Conservation (phyloP, 1,140 invertebrate genomes). For the Calliopsis andreniformis region DNA sequence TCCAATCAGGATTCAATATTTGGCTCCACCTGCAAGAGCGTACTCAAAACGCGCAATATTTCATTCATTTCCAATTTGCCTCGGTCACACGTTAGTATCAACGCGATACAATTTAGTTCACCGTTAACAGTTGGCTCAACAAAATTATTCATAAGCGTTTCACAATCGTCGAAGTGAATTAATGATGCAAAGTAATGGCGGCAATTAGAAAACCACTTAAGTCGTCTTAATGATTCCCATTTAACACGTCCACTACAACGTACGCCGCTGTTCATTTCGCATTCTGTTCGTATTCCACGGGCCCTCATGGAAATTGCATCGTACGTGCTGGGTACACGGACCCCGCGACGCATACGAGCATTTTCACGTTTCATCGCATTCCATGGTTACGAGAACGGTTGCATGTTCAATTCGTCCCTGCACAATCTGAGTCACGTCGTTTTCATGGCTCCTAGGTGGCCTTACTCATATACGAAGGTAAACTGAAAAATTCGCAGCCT, state of each 20-base stretch:
- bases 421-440: background rate
- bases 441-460: background rate
- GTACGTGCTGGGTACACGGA: slow-evolving; percentile 11
- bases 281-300: slow-evolving; percentile 7
- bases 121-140: background rate
- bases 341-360: slow-evolving; percentile 1
- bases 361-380: slow-evolving; percentile 25
- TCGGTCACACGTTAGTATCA: no score
- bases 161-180: slow-evolving; percentile 23
- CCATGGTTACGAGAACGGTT: background rate
- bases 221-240: slow-evolving; percentile 36
- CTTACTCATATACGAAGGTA: background rate
- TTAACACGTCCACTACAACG: slow-evolving; percentile 18
- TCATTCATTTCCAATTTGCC: no score
- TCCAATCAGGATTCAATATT: no score
- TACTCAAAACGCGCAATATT: no score
- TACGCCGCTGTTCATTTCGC: slow-evolving; percentile 20
- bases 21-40: no score
- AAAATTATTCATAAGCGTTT: slow-evolving; percentile 22
- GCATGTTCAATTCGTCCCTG: slow-evolving; percentile 1
- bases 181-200: slow-evolving; percentile 21
- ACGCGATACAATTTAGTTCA: background rate
- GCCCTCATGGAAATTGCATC: slow-evolving; percentile 33
- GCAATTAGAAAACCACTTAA: slow-evolving; percentile 45
- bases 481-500: no score